Evolutionary conservation across 2,888 invertebrate genomes (phyloP), one percentile per base, ranked within the genome.

Genomic region (Leucania comma): DNA sequence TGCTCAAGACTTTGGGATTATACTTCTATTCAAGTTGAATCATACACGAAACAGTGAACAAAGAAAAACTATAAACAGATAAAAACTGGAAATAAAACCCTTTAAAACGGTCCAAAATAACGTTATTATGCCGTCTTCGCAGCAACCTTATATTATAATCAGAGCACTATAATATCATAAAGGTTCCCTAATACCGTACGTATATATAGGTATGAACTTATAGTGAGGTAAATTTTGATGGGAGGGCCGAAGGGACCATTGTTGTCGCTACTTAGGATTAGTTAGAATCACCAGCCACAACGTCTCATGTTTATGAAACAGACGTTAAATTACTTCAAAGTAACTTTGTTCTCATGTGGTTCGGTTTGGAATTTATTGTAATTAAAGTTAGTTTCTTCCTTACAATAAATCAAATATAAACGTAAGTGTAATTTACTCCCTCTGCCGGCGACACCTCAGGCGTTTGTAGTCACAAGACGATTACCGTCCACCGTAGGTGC

Each of bases 221-320:
- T 59, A 68, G 61, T 67, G 42, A 24, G 46, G 65, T 69, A 75
- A 75, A 68, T 74, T 75, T 78, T 68, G 70, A 70, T 66, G 57
- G 61, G 50, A 22, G 51, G 60, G 68, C 63, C 65, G 50, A 59
- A 26, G 67, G 42, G 59, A 56, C 66, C 69, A 68, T 65, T 81
- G 71, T 73, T 60, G 51, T 32, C 51, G 54, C 72, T 46, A 51
- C 53, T 60, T 68, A 72, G 74, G 80, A 86, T 86, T 86, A 83
- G 54, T 75, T 69, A 59, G 73, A 75, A 70, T 84, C 71, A 70
- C 69, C 64, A 75, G 53, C 78, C 74, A 66, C 66, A 73, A 71
- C 68, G 68, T 66, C 64, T 82, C 65, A 66, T 80, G 72, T 72
- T 68, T 75, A 75, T 64, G 56, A 54, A 79, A 56, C 46, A 51